Evolutionary conservation across 2,113 vertebrate species (phyloP).

Genomic region (Benthochromis sp.): DNA sequence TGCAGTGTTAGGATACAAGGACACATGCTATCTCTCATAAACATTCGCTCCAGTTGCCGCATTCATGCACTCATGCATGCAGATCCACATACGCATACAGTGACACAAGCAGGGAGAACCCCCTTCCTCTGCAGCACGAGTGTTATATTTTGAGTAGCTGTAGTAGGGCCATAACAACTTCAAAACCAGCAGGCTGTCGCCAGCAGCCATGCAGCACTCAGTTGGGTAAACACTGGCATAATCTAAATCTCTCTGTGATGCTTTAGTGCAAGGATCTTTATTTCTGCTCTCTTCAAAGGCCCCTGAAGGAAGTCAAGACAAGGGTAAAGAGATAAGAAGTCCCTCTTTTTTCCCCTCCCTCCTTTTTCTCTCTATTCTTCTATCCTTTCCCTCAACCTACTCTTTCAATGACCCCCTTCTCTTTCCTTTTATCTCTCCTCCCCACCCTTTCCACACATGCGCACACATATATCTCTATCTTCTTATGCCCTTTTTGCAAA

Average conservation of each 20-base stretch:
- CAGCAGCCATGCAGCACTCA: conserved; percentile 51
- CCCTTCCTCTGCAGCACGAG: conserved; percentile 23
- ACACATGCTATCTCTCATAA: conserved; percentile 38
- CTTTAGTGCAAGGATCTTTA: conserved; percentile 40
- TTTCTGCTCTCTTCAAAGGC: conserved; percentile 53
- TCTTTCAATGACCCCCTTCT: conserved; percentile 47
- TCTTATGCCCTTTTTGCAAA: conserved; percentile 45
- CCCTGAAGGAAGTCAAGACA: conserved; percentile 60
- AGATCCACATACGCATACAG: neutral
- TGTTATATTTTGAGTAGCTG: conserved; percentile 36
- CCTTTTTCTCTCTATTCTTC: neutral
- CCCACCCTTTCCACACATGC: neutral
- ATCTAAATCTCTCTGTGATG: conserved; percentile 63
- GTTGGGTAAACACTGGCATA: conserved; percentile 60
- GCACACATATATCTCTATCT: conserved; percentile 19
- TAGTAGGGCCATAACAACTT: conserved; percentile 51
- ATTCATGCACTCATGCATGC: neutral
- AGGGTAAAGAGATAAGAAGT: conserved; percentile 62
- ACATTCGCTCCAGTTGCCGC: conserved; percentile 16
- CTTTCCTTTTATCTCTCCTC: conserved; percentile 38
- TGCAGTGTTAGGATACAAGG: conserved; percentile 42
- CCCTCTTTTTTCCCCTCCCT: neutral
- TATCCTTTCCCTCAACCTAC: conserved; percentile 50
- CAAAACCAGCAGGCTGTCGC: conserved; percentile 49
- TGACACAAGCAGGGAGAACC: neutral